A percentile compares a stretch with the other conserved stretches of the same genome.
Evolutionary conservation across 2,113 vertebrate genomes (phyloP).

Genomic region (Euleptes europaea): DNA sequence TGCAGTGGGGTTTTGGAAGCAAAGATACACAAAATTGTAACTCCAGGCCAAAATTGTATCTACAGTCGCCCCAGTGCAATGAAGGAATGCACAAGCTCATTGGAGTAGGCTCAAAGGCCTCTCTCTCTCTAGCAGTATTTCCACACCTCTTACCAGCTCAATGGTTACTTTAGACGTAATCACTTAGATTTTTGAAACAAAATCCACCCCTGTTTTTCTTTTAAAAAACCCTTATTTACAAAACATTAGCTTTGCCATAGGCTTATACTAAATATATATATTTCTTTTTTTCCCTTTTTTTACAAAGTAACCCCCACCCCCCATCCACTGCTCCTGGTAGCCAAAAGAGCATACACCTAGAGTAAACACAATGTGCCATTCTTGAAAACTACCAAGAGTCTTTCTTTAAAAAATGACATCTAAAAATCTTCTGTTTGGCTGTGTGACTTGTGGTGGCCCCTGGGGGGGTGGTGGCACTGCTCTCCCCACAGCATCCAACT

Average conservation of each 20-base stretch:
- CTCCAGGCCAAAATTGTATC: background rate
- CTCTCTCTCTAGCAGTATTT: constrained; percentile 50
- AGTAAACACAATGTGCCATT: constrained; percentile 46
- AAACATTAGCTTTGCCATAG: constrained; percentile 76
- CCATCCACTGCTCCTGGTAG: background rate
- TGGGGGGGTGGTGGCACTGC: background rate
- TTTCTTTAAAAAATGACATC: background rate
- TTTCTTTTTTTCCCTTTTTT: constrained; percentile 14
- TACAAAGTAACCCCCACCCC: constrained; percentile 26
- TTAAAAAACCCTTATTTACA: constrained; percentile 82
- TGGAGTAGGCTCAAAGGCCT: too few species aligned
- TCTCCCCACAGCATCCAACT: background rate
- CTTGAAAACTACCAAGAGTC: constrained; percentile 35
- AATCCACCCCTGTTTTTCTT: constrained; percentile 80
- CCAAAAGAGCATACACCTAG: constrained; percentile 49
- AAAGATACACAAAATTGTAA: background rate
- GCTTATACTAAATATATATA: constrained; percentile 72
- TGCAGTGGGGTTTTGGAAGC: background rate
- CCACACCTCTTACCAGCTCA: constrained; percentile 69
- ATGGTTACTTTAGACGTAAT: constrained; percentile 77
- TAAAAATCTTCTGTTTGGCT: constrained; percentile 19
- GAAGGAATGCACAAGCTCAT: too few species aligned
- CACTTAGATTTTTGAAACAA: constrained; percentile 97
- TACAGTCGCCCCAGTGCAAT: too few species aligned
- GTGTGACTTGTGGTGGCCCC: background rate